Percentiles rank a stretch among this genome's conserved stretches.
Evolutionary conservation across 1,140 invertebrate genomes (phyloP).

Genomic region (Sitophilus oryzae): DNA sequence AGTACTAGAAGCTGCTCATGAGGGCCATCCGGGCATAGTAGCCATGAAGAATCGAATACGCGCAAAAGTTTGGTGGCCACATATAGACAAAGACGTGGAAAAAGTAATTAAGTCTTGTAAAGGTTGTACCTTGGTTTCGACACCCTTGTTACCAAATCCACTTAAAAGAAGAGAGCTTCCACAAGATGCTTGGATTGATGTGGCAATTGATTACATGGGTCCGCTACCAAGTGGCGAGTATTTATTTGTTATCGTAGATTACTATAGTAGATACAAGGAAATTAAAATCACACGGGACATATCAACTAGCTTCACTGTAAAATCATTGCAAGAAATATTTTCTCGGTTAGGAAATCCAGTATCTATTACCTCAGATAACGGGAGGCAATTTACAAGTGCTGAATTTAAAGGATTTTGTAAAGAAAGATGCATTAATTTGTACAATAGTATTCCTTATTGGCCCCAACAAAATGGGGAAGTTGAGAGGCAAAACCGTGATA

Average conservation of each 20-base stretch:
- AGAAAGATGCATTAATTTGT: conserved; percentile 28
- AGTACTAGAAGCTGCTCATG: conserved; percentile 42
- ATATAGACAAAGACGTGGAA: conserved; percentile 48
- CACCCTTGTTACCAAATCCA: conserved; percentile 24
- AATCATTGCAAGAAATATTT: conserved; percentile 20
- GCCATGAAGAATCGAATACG: conserved; percentile 51
- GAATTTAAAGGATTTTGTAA: conserved; percentile 29
- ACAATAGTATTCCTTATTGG: conserved; percentile 32
- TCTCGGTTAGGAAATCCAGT: conserved; percentile 11
- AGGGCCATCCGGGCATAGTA: conserved; percentile 48
- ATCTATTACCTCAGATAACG: conserved; percentile 30
- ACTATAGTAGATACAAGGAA: conserved; percentile 20
- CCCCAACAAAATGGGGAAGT: conserved; percentile 39
- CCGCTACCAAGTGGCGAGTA: conserved; percentile 36
- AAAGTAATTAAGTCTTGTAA: conserved; percentile 43
- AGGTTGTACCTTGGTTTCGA: conserved; percentile 41
- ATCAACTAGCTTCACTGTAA: conserved; percentile 10
- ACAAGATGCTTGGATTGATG: conserved; percentile 36
- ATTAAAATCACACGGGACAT: conserved; percentile 11
- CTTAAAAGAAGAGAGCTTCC: conserved; percentile 36
- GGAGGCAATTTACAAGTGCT: conserved; percentile 23
- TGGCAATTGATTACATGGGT: conserved; percentile 39
- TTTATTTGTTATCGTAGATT: conserved; percentile 29
- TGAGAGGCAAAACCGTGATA: too few relatives aligned
- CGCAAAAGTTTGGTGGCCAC: conserved; percentile 50